These are phyloP conservation scores for Tragelaphus buxtoni DNA, from an alignment of 2,113 vertebrate species.

Conservation along the genomic window DNA sequence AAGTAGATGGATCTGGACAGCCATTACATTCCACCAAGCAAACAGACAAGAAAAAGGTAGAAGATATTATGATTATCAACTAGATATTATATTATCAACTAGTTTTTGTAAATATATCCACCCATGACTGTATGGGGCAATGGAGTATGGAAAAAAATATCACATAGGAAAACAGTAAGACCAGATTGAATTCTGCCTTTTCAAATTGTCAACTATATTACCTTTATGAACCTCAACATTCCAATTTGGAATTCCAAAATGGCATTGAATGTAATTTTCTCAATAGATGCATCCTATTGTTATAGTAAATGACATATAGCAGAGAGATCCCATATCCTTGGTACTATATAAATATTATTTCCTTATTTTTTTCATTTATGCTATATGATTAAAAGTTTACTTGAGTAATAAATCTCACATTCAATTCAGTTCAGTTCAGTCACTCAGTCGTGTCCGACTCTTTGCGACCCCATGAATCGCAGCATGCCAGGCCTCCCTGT, in stretches of 20 bases:
- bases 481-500: too few relatives aligned
- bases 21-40: background rate
- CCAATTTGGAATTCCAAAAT: background rate
- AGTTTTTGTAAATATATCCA: background rate
- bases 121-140: background rate
- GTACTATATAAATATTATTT: background rate
- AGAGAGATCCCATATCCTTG: background rate
- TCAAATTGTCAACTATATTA: background rate
- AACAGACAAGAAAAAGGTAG: background rate
- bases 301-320: background rate
- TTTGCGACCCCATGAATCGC: too few relatives aligned
- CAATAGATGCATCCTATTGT: background rate
- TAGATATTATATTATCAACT: background rate
- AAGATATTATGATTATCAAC: background rate
- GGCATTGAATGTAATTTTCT: background rate
- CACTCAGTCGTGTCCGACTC: too few relatives aligned
- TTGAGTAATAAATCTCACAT: background rate
- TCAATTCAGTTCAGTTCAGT: too few relatives aligned
- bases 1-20: background rate
- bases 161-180: background rate
- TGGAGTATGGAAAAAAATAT: rapidly evolving
- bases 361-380: background rate
- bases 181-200: background rate
- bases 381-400: background rate
- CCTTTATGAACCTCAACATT: background rate